Conservation (phyloP, 23 tunicate genomes). For the Oikopleura dioica region DNA sequence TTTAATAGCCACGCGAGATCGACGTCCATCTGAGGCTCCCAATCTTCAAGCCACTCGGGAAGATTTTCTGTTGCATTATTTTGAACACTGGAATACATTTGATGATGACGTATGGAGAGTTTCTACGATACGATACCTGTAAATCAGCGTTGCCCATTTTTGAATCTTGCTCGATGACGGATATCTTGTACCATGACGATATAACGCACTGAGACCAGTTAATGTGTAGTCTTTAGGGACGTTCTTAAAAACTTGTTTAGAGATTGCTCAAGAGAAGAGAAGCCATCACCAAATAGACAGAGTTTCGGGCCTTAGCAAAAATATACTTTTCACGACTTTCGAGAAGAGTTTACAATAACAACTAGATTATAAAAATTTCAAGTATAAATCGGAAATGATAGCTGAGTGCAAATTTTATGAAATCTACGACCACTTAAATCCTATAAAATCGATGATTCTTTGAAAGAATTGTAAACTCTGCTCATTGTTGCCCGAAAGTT, state of each 20-base stretch:
- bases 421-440: no score
- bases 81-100: background rate
- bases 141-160: background rate
- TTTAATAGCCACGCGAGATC: background rate
- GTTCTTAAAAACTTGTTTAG: background rate
- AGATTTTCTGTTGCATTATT: no score
- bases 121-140: background rate
- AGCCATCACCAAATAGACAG: no score
- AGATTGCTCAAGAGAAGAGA: background rate
- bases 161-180: background rate
- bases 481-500: no score
- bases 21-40: background rate
- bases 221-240: background rate
- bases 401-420: no score
- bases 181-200: constrained; percentile 4
- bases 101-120: background rate
- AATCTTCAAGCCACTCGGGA: background rate
- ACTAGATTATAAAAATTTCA: no score
- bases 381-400: no score
- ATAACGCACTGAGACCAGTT: background rate
- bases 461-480: no score
- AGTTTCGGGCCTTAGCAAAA: no score
- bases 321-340: no score
- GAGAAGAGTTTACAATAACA: no score
- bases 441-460: no score